Percentiles rank a stretch among this genome's conserved stretches.
Evolutionary conservation across 2,113 vertebrate species (phyloP).

Genomic region (Pachyramphus minor): DNA sequence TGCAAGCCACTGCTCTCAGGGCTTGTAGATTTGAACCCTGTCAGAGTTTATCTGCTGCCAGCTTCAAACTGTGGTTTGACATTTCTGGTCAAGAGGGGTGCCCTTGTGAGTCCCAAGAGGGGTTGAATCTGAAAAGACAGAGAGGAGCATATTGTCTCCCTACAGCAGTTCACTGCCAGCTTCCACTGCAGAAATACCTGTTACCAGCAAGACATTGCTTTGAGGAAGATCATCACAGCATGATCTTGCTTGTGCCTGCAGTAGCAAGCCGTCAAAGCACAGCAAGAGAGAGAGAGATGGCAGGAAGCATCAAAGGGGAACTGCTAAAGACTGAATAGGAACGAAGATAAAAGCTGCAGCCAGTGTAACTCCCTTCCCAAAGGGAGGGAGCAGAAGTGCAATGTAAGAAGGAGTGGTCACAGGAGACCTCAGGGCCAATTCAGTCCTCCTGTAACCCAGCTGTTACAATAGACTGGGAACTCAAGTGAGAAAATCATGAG

Average conservation of each 20-base stretch:
- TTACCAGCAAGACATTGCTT: constrained; percentile 56
- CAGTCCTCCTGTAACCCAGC: neutral
- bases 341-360: constrained; percentile 58
- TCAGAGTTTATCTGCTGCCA: constrained; percentile 19
- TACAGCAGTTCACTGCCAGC: constrained; percentile 1
- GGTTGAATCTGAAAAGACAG: constrained; percentile 32
- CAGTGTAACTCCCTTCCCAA: constrained; percentile 35
- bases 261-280: constrained; percentile 49
- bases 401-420: constrained; percentile 14
- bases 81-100: constrained; percentile 53
- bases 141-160: constrained; percentile 31
- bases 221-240: constrained; percentile 52
- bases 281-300: constrained; percentile 38
- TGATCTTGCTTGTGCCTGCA: constrained; percentile 46
- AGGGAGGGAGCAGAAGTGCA: constrained; percentile 36
- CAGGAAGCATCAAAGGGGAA: constrained; percentile 50
- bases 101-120: constrained; percentile 8
- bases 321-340: constrained; percentile 42
- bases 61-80: constrained; percentile 53
- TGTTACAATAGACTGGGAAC: constrained; percentile 24
- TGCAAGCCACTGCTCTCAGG: constrained; percentile 1
- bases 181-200: constrained; percentile 35
- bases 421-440: constrained; percentile 16
- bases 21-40: constrained; percentile 16
- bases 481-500: constrained; percentile 10